Evolutionary conservation across 2,113 vertebrate genomes (phyloP).

Genomic region (Plectropomus leopardus): DNA sequence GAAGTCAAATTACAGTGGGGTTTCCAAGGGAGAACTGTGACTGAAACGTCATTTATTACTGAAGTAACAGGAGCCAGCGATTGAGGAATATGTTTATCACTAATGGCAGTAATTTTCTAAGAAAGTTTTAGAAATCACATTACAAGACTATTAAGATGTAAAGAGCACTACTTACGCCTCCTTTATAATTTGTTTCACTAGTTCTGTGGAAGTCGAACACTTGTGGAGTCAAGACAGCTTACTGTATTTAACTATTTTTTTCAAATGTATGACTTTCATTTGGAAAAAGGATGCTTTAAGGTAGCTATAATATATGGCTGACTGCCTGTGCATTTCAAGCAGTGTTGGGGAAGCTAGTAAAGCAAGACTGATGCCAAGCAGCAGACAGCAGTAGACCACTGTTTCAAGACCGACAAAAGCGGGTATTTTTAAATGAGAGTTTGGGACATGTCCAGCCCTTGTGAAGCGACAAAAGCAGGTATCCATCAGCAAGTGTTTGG

Average conservation of each 20-base stretch:
- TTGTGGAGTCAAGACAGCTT: background rate
- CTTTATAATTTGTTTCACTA: background rate
- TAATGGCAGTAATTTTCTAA: conserved; percentile 32
- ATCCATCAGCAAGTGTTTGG: no score
- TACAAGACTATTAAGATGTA: conserved; percentile 18
- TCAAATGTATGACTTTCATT: background rate
- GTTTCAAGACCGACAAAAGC: no score
- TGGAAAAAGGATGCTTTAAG: no score
- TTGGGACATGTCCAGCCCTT: no score
- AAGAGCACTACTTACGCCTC: background rate
- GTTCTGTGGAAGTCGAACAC: background rate
- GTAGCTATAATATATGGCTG: background rate
- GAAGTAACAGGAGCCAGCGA: conserved; percentile 53
- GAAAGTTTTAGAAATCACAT: conserved; percentile 42
- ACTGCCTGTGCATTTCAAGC: background rate
- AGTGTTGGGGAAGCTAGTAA: background rate
- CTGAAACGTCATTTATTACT: conserved; percentile 58
- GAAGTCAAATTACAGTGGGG: conserved; percentile 67
- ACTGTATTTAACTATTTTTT: background rate
- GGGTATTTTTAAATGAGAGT: no score
- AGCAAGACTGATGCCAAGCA: no score
- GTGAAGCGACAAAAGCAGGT: no score
- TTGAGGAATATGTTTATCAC: conserved; percentile 55
- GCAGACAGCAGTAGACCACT: no score
- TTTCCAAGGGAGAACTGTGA: conserved; percentile 55